Percentiles rank a stretch among this genome's conserved stretches.
Evolutionary conservation across 2,797 vertebrate species (phyloP).

Genomic region (Adelosebastes latens): DNA sequence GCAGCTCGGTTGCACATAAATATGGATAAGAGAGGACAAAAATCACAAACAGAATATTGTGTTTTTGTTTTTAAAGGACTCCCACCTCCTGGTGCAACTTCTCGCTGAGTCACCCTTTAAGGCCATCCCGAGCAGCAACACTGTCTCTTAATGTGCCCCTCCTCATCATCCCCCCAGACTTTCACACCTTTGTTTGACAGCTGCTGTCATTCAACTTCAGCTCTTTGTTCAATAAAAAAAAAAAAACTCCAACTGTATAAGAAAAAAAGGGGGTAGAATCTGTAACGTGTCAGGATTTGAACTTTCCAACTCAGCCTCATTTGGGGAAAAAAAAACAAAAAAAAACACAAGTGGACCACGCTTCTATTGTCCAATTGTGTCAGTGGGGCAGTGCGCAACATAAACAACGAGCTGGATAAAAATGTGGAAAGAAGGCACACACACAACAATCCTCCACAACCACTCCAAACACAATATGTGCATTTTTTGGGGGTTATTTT

Average conservation of each 20-base stretch:
- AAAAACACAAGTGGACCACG: slow-evolving; percentile 40
- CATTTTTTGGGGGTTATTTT: neutral
- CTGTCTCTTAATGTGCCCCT: slow-evolving; percentile 51
- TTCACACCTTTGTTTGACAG: slow-evolving; percentile 81
- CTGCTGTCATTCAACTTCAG: slow-evolving; percentile 69
- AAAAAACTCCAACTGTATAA: neutral
- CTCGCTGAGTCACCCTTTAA: slow-evolving; percentile 76
- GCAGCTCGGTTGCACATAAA: neutral
- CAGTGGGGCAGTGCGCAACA: slow-evolving; percentile 70
- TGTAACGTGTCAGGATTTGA: slow-evolving; percentile 20
- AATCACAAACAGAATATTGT: slow-evolving; percentile 2
- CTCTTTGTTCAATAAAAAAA: slow-evolving; percentile 48
- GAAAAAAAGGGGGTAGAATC: neutral
- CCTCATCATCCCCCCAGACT: slow-evolving; percentile 32
- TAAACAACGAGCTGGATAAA: slow-evolving; percentile 65
- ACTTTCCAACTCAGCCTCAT: slow-evolving; percentile 52
- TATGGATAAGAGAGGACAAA: neutral
- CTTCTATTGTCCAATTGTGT: slow-evolving; percentile 74
- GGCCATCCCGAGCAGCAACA: slow-evolving; percentile 57
- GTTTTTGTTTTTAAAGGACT: slow-evolving; percentile 7
- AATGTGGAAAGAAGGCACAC: slow-evolving; percentile 25
- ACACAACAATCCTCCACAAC: neutral
- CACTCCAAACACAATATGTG: neutral
- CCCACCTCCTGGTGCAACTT: slow-evolving; percentile 60
- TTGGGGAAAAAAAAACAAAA: neutral